Percentiles rank a stretch among this genome's conserved stretches.
Evolutionary conservation across 2,113 vertebrate species (phyloP).

Genomic region (Entosphenus tridentatus): DNA sequence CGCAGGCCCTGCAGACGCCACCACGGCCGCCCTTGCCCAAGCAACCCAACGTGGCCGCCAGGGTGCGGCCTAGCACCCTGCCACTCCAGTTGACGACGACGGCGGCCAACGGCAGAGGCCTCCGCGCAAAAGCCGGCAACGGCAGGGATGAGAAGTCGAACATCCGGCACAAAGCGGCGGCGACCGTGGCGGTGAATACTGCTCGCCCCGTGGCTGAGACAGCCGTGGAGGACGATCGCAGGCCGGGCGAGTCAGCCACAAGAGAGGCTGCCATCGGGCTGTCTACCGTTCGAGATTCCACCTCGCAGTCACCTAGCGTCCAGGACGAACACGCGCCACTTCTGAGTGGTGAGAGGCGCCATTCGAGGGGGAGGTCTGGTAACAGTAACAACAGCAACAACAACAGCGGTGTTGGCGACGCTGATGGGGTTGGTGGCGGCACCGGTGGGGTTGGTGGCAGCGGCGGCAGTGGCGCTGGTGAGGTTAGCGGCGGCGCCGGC

Average conservation of each 20-base stretch:
- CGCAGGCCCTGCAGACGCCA: background rate
- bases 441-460: background rate
- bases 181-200: background rate
- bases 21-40: background rate
- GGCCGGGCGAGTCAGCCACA: background rate
- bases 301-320: background rate
- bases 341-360: background rate
- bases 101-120: background rate
- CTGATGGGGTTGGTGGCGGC: background rate
- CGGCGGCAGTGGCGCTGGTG: background rate
- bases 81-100: background rate
- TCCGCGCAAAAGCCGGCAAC: background rate
- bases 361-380: background rate
- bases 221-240: background rate
- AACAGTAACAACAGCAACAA: background rate
- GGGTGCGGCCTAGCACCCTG: background rate
- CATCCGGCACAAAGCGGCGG: background rate
- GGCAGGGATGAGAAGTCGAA: background rate
- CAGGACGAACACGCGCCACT: constrained; percentile 1
- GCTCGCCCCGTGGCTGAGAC: background rate
- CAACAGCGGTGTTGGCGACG: background rate
- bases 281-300: background rate
- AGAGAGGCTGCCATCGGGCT: background rate
- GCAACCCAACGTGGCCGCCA: background rate
- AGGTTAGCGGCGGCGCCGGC: background rate